Evolutionary conservation across 2,113 vertebrate genomes (phyloP), one percentile per base, ranked within the genome.

Genomic region (Pelusios castaneus): DNA sequence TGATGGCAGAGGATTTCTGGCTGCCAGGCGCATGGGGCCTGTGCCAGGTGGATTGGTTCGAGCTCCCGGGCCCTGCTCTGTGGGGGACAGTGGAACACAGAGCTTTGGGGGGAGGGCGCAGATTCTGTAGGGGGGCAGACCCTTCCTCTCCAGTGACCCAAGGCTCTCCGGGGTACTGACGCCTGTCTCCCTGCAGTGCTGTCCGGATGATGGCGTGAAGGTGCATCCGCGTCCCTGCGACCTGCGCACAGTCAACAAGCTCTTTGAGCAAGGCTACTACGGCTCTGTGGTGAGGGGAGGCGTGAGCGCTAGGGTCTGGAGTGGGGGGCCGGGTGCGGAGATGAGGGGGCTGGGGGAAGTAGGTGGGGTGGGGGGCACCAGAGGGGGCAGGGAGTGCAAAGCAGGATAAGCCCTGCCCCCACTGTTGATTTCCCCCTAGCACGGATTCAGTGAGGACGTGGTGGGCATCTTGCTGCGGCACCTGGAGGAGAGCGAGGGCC

Each of bases 241-340:
- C 94, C 98, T 99, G 45, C 97, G 98, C 85, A 98, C 98, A 14
- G 98, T 99, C 47, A 98, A 98, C 88, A 98, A 98, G 96, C 98
- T 98, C 94, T 98, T 99, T 84, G 98, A 99, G 94, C 98, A 98
- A 84, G 98, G 99, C 82, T 97, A 98, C 96, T 99, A 99, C 93
- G 98, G 97, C 3, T 98, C 99, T 0, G 96, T 99, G 98, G 99
- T 99, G 94, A 98, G 98, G 93, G 45, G n/a, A 45, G n/a, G 47
- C 45, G 29, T 22, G 8, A 4, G 25, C 10, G 2, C 31, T 24
- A 16, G 3, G 16, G 27, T 5, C 52, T 82, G 67, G 45, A 52
- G 13, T 10, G 47, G 51, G 51, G 51, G 17, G 51, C 4, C 51
- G 13, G 13, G 51, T 51, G 51, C 10, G 51, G 51, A 12, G 47